These are phyloP conservation scores for Benitochromis conjunctus DNA, from an alignment of 2,113 vertebrate species.

Conservation along the genomic window DNA sequence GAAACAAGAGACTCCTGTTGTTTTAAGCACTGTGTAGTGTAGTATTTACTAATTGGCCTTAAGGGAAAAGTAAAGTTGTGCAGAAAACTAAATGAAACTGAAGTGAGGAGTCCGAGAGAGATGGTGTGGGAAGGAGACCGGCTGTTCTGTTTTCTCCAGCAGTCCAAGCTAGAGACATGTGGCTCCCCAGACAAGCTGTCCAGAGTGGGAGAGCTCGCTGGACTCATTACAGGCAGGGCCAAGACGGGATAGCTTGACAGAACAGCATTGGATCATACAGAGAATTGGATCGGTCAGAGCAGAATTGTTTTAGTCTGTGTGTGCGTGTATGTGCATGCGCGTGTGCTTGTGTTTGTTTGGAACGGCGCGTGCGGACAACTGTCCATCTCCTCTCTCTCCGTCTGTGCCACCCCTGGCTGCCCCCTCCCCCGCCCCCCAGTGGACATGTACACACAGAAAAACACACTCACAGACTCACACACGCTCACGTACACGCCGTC, in stretches of 20 bases:
- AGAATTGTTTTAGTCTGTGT: slow-evolving; percentile 47
- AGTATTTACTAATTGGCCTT: slow-evolving; percentile 70
- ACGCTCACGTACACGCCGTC: slow-evolving; percentile 7
- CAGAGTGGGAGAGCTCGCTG: slow-evolving; percentile 71
- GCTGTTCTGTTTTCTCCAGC: slow-evolving; percentile 73
- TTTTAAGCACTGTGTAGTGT: slow-evolving; percentile 42
- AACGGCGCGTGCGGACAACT: slow-evolving; percentile 54
- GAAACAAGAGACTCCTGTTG: slow-evolving; percentile 55
- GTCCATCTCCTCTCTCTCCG: slow-evolving; percentile 67
- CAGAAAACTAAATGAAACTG: slow-evolving; percentile 63
- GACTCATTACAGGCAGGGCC: slow-evolving; percentile 71
- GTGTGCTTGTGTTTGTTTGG: slow-evolving; percentile 49
- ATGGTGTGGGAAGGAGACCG: slow-evolving; percentile 74
- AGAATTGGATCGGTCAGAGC: slow-evolving; percentile 50
- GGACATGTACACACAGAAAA: slow-evolving; percentile 13
- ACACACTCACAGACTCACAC: slow-evolving; percentile 4
- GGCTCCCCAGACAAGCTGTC: slow-evolving; percentile 73
- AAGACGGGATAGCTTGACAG: slow-evolving; percentile 67
- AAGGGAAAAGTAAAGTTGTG: slow-evolving; percentile 68
- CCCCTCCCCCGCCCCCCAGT: slow-evolving; percentile 47
- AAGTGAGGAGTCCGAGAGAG: slow-evolving; percentile 65
- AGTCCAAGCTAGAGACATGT: slow-evolving; percentile 72
- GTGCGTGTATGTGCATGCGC: slow-evolving; percentile 2
- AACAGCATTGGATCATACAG: slow-evolving; percentile 67
- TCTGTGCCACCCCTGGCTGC: slow-evolving; percentile 74